Conservation (phyloP, 2,113 vertebrate species). For the Pygoscelis antarcticus region DNA sequence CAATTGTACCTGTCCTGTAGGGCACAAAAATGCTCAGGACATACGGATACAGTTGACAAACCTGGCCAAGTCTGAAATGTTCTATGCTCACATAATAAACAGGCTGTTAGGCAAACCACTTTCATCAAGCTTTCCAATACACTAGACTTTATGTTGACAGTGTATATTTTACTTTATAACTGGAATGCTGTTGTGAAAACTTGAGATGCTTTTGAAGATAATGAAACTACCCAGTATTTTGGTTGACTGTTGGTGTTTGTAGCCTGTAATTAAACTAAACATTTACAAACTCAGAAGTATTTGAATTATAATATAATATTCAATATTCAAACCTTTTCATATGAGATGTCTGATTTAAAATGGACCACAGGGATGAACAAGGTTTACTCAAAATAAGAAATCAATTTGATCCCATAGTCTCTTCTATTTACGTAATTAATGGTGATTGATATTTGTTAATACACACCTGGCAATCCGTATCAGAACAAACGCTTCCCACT, state of each 20-base stretch:
- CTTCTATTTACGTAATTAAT: neutral
- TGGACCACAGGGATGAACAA: neutral
- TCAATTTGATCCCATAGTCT: neutral
- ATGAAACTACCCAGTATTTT: neutral
- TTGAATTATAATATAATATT: neutral
- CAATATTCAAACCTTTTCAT: neutral
- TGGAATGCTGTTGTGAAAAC: neutral
- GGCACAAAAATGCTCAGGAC: neutral
- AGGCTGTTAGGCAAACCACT: neutral
- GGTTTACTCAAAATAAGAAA: neutral
- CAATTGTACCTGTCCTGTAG: neutral
- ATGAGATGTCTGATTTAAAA: neutral
- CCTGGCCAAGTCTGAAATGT: neutral
- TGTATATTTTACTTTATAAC: neutral
- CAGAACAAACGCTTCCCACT: slow-evolving; percentile 95
- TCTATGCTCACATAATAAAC: neutral
- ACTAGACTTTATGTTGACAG: neutral
- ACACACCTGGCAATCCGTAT: slow-evolving; percentile 93
- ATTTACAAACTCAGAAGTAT: neutral
- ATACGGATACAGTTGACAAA: neutral
- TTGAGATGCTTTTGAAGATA: neutral
- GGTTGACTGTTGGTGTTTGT: neutral
- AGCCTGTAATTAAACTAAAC: neutral
- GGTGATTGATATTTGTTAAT: neutral
- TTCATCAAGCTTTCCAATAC: neutral